A percentile compares a stretch with the other conserved stretches of the same genome.
These are phyloP conservation scores for Ernsta delagoae DNA, from an alignment of 2,888 invertebrate species.

Conservation along the genomic window DNA sequence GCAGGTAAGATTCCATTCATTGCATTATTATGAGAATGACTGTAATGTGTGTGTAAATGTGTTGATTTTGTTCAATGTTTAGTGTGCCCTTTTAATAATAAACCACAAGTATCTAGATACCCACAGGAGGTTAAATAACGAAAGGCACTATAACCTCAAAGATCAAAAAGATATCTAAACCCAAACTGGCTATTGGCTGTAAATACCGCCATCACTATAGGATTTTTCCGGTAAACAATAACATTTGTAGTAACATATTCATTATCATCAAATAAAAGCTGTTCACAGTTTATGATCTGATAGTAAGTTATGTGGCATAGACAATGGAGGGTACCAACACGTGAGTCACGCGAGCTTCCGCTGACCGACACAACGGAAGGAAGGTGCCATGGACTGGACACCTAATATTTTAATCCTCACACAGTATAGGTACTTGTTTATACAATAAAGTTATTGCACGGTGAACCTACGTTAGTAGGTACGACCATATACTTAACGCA, in stretches of 20 bases:
- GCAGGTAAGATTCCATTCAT: no score
- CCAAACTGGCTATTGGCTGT: background rate
- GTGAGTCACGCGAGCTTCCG: conserved; percentile 68
- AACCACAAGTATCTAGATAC: no score
- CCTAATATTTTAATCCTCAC: conserved; percentile 47
- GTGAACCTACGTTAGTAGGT: background rate
- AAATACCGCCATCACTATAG: conserved; percentile 18
- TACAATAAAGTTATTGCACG: background rate
- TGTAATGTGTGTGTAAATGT: no score
- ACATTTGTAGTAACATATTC: conserved; percentile 31
- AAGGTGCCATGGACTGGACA: conserved; percentile 47
- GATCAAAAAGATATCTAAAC: background rate
- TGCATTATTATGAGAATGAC: no score
- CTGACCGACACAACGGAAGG: conserved; percentile 63
- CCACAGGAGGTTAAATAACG: no score
- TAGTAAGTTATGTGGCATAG: conserved; percentile 43
- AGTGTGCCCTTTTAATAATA: no score
- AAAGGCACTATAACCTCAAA: no score
- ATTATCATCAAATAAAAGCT: conserved; percentile 44
- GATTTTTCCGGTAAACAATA: conserved; percentile 41
- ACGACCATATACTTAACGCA: conserved; percentile 6
- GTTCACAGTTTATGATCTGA: conserved; percentile 59
- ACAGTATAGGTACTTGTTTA: background rate
- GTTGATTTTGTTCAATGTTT: no score
- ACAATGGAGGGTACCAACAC: conserved; percentile 62